Evolutionary conservation across 2,888 invertebrate genomes (phyloP).

Genomic region (Cephus rjabovi): DNA sequence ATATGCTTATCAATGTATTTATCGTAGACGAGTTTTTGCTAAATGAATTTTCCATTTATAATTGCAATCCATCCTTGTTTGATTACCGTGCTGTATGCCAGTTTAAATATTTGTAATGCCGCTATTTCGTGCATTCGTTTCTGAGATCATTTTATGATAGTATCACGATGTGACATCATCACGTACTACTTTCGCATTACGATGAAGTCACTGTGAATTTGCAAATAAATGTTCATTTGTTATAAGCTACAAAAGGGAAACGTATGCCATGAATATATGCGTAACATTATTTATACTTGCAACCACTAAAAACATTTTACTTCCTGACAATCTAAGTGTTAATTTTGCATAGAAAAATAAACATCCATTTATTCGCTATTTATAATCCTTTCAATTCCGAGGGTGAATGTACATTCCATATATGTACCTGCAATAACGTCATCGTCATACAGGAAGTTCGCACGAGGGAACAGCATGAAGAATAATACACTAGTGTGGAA

Average conservation of each 20-base stretch:
- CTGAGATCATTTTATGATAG: not conserved
- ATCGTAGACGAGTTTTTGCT: not conserved
- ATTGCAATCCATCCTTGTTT: not conserved
- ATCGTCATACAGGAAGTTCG: constrained; percentile 3
- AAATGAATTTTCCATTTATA: not conserved
- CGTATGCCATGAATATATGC: not conserved
- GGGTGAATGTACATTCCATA: not conserved
- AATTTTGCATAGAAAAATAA: not conserved
- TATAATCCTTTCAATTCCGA: not conserved
- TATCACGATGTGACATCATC: not conserved
- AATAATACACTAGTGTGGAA: not conserved
- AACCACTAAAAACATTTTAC: not conserved
- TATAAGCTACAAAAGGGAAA: not conserved
- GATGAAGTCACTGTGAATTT: not conserved
- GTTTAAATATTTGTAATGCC: not conserved
- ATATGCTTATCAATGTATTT: not conserved
- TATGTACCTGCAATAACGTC: not conserved
- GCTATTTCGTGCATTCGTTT: not conserved
- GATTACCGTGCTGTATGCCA: not conserved
- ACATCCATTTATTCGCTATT: not conserved
- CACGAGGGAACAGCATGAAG: not conserved
- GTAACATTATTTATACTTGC: not conserved
- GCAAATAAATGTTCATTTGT: not conserved
- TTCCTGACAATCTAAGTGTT: not conserved
- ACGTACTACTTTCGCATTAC: not conserved